phyloP scores from a whole-genome alignment of 2,797 vertebrate genomes.

The Arrhamphus sclerolepis region DNA sequence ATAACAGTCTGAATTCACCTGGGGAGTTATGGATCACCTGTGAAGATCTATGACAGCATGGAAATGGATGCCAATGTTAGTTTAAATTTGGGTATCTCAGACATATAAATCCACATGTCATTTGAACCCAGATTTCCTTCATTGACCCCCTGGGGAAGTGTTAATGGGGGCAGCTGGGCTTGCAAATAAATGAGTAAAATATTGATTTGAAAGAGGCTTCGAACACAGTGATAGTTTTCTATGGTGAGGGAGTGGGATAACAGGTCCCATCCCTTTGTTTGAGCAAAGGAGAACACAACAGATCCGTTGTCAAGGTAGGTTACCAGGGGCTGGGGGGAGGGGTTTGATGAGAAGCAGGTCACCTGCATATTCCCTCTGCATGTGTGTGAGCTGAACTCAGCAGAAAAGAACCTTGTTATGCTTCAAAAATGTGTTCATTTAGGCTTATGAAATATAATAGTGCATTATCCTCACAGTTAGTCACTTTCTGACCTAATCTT shows the following conservation, averaged over 20 bases:
- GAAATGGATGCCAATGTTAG: no score
- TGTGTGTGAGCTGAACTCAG: constrained; percentile 18
- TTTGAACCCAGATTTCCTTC: not conserved
- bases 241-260: constrained; percentile 26
- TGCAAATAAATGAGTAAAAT: constrained; percentile 37
- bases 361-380: constrained; percentile 72
- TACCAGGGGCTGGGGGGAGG: constrained; percentile 61
- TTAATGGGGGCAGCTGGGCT: constrained; percentile 36
- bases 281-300: constrained; percentile 74
- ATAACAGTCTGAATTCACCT: no score
- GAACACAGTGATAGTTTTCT: constrained; percentile 30
- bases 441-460: not conserved
- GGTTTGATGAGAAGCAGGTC: constrained; percentile 81
- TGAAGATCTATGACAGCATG: no score
- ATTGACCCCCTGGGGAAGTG: constrained; percentile 12
- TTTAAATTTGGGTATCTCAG: not conserved
- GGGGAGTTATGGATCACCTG: no score
- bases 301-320: constrained; percentile 77
- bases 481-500: no score
- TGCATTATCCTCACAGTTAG: not conserved
- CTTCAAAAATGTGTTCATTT: constrained; percentile 7
- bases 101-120: constrained; percentile 8
- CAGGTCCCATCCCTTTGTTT: constrained; percentile 72
- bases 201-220: constrained; percentile 59
- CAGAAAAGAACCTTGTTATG: constrained; percentile 9